Conservation (phyloP, 2,888 invertebrate genomes). For the Monoplex corrugatus region DNA sequence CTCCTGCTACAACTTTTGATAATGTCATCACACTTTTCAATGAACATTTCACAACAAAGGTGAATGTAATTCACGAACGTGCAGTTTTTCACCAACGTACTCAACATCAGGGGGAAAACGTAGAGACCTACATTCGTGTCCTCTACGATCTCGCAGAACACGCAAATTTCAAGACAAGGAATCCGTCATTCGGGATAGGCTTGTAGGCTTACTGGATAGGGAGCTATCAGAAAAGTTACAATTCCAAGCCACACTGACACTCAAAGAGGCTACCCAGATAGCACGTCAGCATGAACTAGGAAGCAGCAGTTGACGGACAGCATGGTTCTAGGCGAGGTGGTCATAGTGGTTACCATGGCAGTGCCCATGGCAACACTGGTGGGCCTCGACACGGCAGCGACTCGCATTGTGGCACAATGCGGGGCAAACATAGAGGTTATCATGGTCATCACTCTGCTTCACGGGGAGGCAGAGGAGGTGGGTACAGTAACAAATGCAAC, state of each 20-base stretch:
- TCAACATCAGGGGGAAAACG: neutral
- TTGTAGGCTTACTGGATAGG: neutral
- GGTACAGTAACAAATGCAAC: neutral
- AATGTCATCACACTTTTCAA: neutral
- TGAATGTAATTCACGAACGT: neutral
- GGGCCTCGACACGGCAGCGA: neutral
- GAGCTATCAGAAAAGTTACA: slow-evolving; percentile 1
- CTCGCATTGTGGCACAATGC: neutral
- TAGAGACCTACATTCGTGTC: neutral
- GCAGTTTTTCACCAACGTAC: neutral
- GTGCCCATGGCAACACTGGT: neutral
- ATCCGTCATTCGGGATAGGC: neutral
- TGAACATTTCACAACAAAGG: neutral
- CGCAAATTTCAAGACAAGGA: neutral
- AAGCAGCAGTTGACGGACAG: neutral
- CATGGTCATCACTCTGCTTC: neutral
- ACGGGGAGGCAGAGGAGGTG: neutral
- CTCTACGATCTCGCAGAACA: slow-evolving; percentile 11
- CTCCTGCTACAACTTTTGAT: neutral
- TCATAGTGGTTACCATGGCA: neutral
- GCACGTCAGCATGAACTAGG: slow-evolving; percentile 7
- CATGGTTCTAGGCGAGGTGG: neutral
- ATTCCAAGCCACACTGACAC: neutral
- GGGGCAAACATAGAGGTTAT: neutral
- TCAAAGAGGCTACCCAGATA: neutral